Evolutionary conservation across 2,113 vertebrate genomes (phyloP), one percentile per base, ranked within the genome.

Genomic region (Sprattus sprattus): DNA sequence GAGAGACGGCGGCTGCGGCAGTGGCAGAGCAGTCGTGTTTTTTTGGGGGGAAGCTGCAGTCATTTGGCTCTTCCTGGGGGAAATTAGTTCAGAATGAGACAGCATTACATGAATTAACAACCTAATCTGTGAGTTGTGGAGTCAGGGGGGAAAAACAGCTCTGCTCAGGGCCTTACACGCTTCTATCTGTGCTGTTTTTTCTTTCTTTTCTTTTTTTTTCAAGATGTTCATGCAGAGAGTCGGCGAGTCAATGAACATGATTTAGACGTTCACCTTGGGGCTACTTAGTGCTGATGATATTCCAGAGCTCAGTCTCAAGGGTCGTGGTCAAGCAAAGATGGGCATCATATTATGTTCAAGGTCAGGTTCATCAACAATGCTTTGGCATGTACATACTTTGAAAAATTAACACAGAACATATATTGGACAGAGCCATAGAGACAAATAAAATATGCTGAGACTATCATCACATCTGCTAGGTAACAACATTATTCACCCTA

Each of bases 41-140:
- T 78, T 44, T 15, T 22, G 20, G 6, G 15, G 75, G 32, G 7
- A 83, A 84, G 49, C 84, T 85, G 81, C 80, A 78, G 50, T 83
- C 47, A 39, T 81, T 52, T 45, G n/a, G 32, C 67, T 83, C 32
- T 39, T 52, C 87, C 54, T 49, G 75, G 82, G 87, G 84, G 85
- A 86, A 88, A 83, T 88, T 86, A 83, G 54, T 44, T 39, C 10
- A 54, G 71, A 39, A 45, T 45, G 75, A 86, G 82, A 81, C 54
- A 52, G 46, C 83, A 88, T 85, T 83, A 88, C 81, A 83, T 83
- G 82, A 86, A 88, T 88, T 88, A 86, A 85, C 84, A 85, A 57
- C 75, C 60, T 85, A 85, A 88, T 86, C 87, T 71, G 64, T 16
- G 45, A 88, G 87, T 81, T 84, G 81, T 82, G 22, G 44, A 78